Evolutionary conservation across 2,113 vertebrate genomes (phyloP), one percentile per base, ranked within the genome.

Genomic region (Edolisoma coerulescens): DNA sequence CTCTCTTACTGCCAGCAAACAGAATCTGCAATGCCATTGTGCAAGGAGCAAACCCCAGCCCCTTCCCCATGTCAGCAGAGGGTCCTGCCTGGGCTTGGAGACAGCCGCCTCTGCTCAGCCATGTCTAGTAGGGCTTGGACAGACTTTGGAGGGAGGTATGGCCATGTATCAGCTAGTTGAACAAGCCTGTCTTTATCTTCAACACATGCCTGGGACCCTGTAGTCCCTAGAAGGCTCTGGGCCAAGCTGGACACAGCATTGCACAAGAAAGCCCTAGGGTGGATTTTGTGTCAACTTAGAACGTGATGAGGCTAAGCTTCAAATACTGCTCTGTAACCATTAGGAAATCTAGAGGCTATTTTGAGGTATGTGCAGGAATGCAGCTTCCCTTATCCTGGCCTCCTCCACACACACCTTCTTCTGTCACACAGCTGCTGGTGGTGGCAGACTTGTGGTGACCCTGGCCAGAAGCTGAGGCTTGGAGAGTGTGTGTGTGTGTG

Each of bases 401-500:
- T 82, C n/a, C 17, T 74, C n/a, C 5, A 0, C 52, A 37, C 64
- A 76, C 68, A 68, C 10, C 57, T 64, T 63, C 35, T 27, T 35
- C 49, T 64, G 7, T 44, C 33, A 24, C 56, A n/a, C 16, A 13
- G 16, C 2, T 42, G n/a, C 30, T 53, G 14, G 1, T 54, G 39
- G 42, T 24, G 56, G 41, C 9, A 80, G 68, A 44, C 11, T 68
- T 28, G n/a, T 65, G 64, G 44, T 64, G 41, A 50, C 28, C 57
- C 44, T 49, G 57, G 44, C 20, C 70, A 70, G 75, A 56, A 56
- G 28, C 70, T 71, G 44, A 61, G 28, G 45, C 64, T 74, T 80
- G 56, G 37, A 57, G 19, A 0, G 0, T 16, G 7, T 12, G 3
- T 11, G 9, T 6, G 17, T 60, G 16, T 26, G 10, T 4, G 16